Evolutionary conservation across 2,888 invertebrate species (phyloP).

Genomic region (Cylloceria caligata): DNA sequence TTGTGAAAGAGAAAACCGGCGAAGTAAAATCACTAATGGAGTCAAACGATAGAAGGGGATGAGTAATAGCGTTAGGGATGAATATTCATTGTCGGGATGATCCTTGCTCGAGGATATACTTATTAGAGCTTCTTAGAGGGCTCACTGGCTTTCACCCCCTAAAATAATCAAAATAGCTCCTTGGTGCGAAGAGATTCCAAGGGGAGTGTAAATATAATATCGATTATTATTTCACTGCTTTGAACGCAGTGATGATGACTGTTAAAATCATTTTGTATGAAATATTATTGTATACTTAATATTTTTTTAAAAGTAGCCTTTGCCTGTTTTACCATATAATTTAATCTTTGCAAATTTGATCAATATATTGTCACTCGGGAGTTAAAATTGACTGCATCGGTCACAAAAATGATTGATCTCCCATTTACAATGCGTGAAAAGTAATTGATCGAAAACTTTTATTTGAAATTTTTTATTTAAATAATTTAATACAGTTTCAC

Average conservation of each 20-base stretch:
- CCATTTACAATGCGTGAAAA: no score
- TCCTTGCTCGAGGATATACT: constrained; percentile 52
- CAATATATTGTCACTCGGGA: no score
- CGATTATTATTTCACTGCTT: no score
- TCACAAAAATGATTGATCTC: no score
- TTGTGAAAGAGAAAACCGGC: constrained; percentile 18
- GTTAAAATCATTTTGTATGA: no score
- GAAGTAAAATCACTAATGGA: constrained; percentile 39
- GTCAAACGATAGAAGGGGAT: constrained; percentile 19
- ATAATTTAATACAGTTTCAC: neutral
- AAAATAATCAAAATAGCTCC: constrained; percentile 65
- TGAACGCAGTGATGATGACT: no score
- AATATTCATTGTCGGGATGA: constrained; percentile 49
- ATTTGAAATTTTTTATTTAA: neutral
- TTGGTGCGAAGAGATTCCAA: constrained; percentile 61
- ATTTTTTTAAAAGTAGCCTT: no score
- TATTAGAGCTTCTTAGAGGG: constrained; percentile 67
- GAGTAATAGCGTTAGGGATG: constrained; percentile 33
- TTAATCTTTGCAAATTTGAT: no score
- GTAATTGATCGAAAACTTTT: no score
- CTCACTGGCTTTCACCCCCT: constrained; percentile 67
- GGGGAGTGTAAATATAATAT: constrained; percentile 16
- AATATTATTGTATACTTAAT: no score
- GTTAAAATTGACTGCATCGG: no score
- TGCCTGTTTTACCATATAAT: no score